These are phyloP conservation scores for Cavia aperea DNA, from an alignment of 2,113 vertebrate species.

Conservation along the genomic window DNA sequence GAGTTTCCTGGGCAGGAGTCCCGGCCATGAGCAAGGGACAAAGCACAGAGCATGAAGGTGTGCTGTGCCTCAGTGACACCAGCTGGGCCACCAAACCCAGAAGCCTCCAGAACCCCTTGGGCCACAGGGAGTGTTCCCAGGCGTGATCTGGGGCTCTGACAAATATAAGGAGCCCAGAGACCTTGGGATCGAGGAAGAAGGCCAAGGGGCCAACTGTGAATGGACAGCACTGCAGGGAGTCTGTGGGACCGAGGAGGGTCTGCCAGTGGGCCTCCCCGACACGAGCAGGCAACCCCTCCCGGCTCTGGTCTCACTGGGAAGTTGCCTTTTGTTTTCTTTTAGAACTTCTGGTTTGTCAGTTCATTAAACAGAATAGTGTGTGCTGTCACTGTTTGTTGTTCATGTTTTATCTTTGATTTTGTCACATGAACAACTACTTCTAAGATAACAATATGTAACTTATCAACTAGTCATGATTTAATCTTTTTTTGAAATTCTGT, in stretches of 20 bases:
- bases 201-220: neutral
- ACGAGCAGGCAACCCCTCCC: neutral
- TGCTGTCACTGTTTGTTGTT: too few species aligned
- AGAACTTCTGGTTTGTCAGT: neutral
- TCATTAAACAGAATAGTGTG: too few species aligned
- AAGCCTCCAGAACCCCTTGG: conserved; percentile 31
- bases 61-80: fast-evolving
- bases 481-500: too few species aligned
- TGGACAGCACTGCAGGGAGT: neutral
- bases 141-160: conserved; percentile 32
- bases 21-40: neutral
- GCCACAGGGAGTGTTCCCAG: neutral
- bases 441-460: too few species aligned
- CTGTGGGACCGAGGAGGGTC: fast-evolving
- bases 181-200: neutral
- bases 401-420: too few species aligned
- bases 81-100: neutral
- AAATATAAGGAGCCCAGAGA: neutral
- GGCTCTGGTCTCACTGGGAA: neutral
- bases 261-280: fast-evolving
- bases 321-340: neutral
- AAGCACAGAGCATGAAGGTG: fast-evolving
- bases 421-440: too few species aligned
- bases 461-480: too few species aligned
- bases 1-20: too few species aligned